Base-by-base conservation (phyloP, 2,113 vertebrate species). In the Atherinomorus stipes region DNA sequence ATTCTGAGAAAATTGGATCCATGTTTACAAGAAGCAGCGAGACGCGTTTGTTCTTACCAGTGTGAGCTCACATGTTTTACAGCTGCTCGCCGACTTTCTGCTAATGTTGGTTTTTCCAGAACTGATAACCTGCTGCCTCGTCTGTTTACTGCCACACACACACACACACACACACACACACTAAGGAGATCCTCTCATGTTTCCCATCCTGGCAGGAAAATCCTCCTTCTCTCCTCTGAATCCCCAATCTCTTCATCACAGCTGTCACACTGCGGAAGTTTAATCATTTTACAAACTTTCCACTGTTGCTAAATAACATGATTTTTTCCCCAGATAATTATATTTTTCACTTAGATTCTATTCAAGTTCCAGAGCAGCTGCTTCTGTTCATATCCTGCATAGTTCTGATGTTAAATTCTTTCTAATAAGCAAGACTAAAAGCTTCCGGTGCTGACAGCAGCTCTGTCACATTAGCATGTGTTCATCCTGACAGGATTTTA, bases 71-170 rank as follows among this genome's bases (percentile, higher is more conserved):
- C 61, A 66, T n/a, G 22, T 19, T 71, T 28, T 19, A 2, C 26
- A 56, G 31, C 31, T 56, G n/a, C 21, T 18, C 16, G 0, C 18
- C 3, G 18, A 64, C 12, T 72, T 63, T 31, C 62, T 26, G 11
- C 53, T 50, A 22, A 42, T 79, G 78, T 59, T 78, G 61, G 23
- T 79, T 76, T 83, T 66, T 76, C 63, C 71, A 68, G 44, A 22
- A 54, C 25, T 67, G 23, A 71, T n/a, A 34, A 62, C 58, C 52
- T 0, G 12, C 58, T 57, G 62, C 26, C 42, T 45, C 19, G 25
- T 79, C 19, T 77, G 52, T 56, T 64, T 22, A 58, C 34, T 65
- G 49, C 8, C 31, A n/a, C 65, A 2, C 78, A n/a, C n/a, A 64
- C 61, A 37, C 40, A 2, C 65, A 72, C n/a, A n/a, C 28, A n/a